Base-by-base conservation (phyloP, 2,888 invertebrate genomes). In the Drosophila helvetica region DNA sequence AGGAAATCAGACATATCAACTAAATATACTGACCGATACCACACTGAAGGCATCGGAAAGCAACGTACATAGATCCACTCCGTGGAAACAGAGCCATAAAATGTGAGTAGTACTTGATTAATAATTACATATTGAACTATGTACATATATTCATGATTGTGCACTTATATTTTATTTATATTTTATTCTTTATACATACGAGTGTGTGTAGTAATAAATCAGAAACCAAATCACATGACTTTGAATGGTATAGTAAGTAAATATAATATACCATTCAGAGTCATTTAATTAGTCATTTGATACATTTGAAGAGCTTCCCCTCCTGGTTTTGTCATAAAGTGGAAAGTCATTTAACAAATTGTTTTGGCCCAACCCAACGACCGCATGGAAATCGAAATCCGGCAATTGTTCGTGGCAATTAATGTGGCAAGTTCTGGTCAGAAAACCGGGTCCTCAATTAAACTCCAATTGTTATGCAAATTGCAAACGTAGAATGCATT, bases 401-500 rank as follows among this genome's bases (percentile, higher is more conserved):
- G 5, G 46, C 46, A 30, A 55, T 61, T 60, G 60, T 60, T 54
- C 46, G 30, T 46, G 33, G 15, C 38, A 47, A 61, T 46, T 46
- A 47, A 27, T 46, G 38, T n/a, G 27, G 46, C 5, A 27, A 51
- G 33, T 38, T 18, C 22, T 22, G n/a, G 51, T n/a, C 27, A 38
- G 18, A 12, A 10, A 33, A 33, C 5, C 33, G 33, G 33, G 12
- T 33, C 12, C 33, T 45, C 22, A 62, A 65, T 64, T 53, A 30
- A 12, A 3, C 25, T 30, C 19, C 68, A 30, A 67, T 66, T 66
- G 48, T 54, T 50, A 48, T 42, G 65, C 54, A 67, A 66, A 58
- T 60, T 60, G 17, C 17, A 5, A 22, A 22, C 18, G 12, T n/a
- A 19, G 45, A 60, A 22, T 53, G 27, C 53, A 53, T 53, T 65